phyloP scores from a whole-genome alignment of 2,113 vertebrate genomes.

The Equus przewalskii region DNA sequence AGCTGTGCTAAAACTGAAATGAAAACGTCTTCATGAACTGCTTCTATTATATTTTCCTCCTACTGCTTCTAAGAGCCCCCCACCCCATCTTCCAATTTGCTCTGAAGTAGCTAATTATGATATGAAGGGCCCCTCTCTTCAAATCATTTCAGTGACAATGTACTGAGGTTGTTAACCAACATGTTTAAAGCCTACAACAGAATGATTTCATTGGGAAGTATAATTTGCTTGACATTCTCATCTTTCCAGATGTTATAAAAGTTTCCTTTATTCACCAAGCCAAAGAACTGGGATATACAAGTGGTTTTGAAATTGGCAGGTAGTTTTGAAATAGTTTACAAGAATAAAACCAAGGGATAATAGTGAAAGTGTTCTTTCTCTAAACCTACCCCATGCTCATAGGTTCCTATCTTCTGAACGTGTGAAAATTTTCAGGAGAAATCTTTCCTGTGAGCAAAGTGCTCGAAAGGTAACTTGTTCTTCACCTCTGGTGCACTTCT shows the following conservation, averaged over 20 bases:
- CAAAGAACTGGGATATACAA: conserved; percentile 1
- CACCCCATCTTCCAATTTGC: conserved; percentile 13
- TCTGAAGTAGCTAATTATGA: conserved; percentile 26
- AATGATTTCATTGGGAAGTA: conserved; percentile 53
- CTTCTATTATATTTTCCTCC: background rate
- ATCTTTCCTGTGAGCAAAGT: background rate
- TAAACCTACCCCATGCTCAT: background rate
- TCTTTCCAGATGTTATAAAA: conserved; percentile 63
- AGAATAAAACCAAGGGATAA: conserved; percentile 43
- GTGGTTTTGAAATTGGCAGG: conserved; percentile 41
- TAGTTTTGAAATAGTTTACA: conserved; percentile 55
- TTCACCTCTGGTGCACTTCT: background rate
- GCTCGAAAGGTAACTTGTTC: conserved; percentile 10
- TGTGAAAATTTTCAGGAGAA: conserved; percentile 56
- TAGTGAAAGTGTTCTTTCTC: conserved; percentile 35
- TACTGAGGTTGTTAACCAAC: background rate
- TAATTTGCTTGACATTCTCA: conserved; percentile 51
- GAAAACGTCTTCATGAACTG: background rate
- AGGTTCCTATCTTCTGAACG: background rate
- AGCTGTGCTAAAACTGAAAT: conserved; percentile 35
- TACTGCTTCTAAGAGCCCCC: background rate
- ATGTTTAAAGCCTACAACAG: conserved; percentile 17
- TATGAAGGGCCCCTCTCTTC: background rate
- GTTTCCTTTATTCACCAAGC: conserved; percentile 31
- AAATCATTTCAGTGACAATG: background rate